These are phyloP conservation scores for Vireo altiloquus DNA, from an alignment of 2,113 vertebrate genomes.

Conservation along the genomic window DNA sequence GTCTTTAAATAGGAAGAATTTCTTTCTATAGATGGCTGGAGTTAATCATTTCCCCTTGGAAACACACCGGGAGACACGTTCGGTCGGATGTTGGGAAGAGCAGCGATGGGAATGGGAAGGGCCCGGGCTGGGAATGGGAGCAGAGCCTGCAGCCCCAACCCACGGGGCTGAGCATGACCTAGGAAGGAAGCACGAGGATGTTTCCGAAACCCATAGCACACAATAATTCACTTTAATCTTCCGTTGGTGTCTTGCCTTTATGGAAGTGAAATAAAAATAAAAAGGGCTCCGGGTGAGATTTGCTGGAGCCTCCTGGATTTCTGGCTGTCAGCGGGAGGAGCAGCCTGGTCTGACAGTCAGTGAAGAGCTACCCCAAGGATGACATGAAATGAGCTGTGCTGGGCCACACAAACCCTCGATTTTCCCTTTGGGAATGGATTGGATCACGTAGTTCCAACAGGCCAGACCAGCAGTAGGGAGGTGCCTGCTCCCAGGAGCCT, in stretches of 20 bases:
- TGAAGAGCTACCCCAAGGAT: neutral
- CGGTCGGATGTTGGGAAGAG: neutral
- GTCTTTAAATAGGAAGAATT: constrained; percentile 29
- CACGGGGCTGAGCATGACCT: constrained; percentile 46
- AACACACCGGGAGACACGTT: neutral
- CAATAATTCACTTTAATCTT: constrained; percentile 66
- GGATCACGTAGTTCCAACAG: neutral
- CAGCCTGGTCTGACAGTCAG: neutral
- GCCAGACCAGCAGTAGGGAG: neutral
- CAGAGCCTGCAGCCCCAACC: neutral
- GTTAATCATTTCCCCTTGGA: constrained; percentile 43
- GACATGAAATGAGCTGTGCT: rapidly evolving
- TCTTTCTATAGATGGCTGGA: constrained; percentile 2
- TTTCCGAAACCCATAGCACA: constrained; percentile 58
- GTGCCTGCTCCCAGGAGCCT: neutral
- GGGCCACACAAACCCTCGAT: neutral
- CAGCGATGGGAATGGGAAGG: constrained; percentile 31
- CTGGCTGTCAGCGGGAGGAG: neutral
- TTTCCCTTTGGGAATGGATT: neutral
- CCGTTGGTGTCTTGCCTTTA: neutral
- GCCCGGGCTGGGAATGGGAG: neutral
- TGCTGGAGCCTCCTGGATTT: neutral
- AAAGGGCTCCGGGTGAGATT: neutral
- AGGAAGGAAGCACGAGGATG: constrained; percentile 62
- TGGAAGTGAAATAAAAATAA: neutral